A percentile compares a stretch with the other conserved stretches of the same genome.
Conservation (phyloP, 2,797 vertebrate species). For the Eleutherodactylus coqui region DNA sequence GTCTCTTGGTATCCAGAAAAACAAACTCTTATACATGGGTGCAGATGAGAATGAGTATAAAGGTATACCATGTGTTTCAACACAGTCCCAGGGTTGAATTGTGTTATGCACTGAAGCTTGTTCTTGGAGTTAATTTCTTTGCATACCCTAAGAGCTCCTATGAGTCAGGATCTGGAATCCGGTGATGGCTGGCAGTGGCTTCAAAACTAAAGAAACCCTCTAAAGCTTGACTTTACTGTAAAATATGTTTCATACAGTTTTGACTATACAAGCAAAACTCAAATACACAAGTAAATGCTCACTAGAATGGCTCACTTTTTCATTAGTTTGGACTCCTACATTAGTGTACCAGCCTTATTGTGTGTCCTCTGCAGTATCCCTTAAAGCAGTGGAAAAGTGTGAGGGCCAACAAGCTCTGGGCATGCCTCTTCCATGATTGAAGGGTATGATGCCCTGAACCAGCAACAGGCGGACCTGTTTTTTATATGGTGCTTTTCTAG, state of each 20-base stretch:
- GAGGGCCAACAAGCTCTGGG: background rate
- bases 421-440: background rate
- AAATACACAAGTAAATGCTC: background rate
- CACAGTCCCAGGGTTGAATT: too few relatives aligned
- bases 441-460: background rate
- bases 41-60: too few relatives aligned
- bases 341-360: background rate
- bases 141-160: background rate
- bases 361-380: background rate
- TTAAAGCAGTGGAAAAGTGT: background rate
- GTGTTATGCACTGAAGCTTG: too few relatives aligned
- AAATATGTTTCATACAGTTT: background rate
- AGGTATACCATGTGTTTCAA: too few relatives aligned
- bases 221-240: background rate
- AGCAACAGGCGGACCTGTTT: background rate
- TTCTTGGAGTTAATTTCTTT: too few relatives aligned
- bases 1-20: too few relatives aligned
- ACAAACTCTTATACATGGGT: too few relatives aligned
- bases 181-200: background rate
- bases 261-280: background rate
- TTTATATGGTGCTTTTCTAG: too few relatives aligned
- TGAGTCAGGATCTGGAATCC: background rate
- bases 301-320: background rate
- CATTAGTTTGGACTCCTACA: too few relatives aligned
- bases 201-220: background rate